Base-by-base conservation (phyloP, 2,113 vertebrate genomes). In the Neotragus moschatus region DNA sequence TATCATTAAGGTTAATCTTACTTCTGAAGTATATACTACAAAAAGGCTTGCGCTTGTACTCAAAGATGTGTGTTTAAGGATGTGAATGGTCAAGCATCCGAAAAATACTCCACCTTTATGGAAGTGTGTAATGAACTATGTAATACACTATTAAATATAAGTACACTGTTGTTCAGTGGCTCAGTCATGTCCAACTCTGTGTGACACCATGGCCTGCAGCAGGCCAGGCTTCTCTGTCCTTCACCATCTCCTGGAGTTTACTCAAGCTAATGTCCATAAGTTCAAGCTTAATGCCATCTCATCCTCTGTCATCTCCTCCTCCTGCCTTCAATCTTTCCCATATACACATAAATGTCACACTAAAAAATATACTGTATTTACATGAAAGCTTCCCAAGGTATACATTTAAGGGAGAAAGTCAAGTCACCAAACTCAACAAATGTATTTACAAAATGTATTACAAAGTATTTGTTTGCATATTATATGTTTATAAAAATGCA, bases 121-220 rank as follows among this genome's bases (percentile, higher is more conserved):
- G 17, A 4, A 84, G 9, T 63, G 53, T 7, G 6, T 51, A 77
- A 43, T 73, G 60, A 77, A 63, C 47, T 23, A 28, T 30, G 9
- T 28, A 39, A 93, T 21, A 19, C 21, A 63, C 75, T 16, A 28
- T 43, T 28, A 26, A 51, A 16, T 17, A 43, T 30, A 73, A 45
- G 21, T 47, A 75, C 17, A 88, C 10, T 12, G 5, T 6, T 73
- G 5, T 73, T 70, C 66, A 73, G 36, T 25, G 66, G 19, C n/a
- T 73, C 19, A 2, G 11, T 39, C 0, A 1, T 39, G 21, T 73
- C 36, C 5, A 19, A 39, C n/a, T 39, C 66, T 73, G 66, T 70
- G 66, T 0, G 0, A 23, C 2, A n/a, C 5, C n/a, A 12, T 73
- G 66, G n/a, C 12, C 66, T 39, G 19, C 19, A 70, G 66, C 66